Base-by-base conservation (phyloP, 2,113 vertebrate genomes). In the Oxyura jamaicensis region DNA sequence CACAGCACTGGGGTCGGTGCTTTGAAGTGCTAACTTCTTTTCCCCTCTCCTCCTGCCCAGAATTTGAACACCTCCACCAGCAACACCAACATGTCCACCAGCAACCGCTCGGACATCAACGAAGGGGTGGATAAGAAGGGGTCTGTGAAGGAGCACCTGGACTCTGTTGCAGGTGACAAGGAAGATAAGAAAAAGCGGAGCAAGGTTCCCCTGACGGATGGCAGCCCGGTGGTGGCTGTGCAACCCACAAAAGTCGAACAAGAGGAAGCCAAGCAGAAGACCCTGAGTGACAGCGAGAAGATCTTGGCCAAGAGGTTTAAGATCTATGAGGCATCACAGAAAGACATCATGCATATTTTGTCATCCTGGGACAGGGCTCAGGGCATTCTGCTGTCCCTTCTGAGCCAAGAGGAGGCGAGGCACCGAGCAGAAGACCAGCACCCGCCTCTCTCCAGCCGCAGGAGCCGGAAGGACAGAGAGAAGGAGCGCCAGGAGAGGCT, bases 331-430 rank as follows among this genome's bases (percentile, higher is more conserved):
- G 71, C 97, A 41, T 98, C 25, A 0, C 97, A 98, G 90, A 97
- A 95, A 26, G 97, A 97, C 1, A 67, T 99, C 6, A 17, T 73
- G 1, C 95, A 94, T 74, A 89, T 98, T 67, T 94, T 99, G 71
- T 88, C 91, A 5, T 95, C 86, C 96, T 99, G 99, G 99, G 98
- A 99, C 97, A 97, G 98, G 21, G 93, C 83, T 36, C 98, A 95
- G 53, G 97, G 98, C 14, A 8, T 93, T 3, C 71, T 98, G 60
- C n/a, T 98, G 50, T 95, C 88, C 10, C 95, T 97, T 1, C 1
- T 90, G 0, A 82, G 81, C 15, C 12, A 52, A 0, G 98, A 98
- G 10, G 98, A 98, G 3, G 4, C 21, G 14, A 6, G 16, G 10
- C 95, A 78, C 1, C 97, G 93, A 13, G 56, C 71, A 0, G 97